A percentile compares a stretch with the other conserved stretches of the same genome.
Conservation (phyloP, 1,140 invertebrate species). For the Ganaspis sp. region DNA sequence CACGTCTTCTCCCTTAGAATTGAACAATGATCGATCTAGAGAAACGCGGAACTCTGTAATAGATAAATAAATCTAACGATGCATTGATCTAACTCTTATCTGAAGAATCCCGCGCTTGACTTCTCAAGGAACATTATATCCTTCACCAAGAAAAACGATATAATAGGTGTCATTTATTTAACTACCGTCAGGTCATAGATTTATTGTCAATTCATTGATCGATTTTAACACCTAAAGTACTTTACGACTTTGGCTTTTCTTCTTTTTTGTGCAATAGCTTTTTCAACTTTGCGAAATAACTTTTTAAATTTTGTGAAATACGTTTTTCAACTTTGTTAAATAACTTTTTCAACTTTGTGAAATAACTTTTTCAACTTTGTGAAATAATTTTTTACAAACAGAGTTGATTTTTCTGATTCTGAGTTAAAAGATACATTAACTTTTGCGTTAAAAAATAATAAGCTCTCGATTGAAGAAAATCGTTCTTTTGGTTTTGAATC, state of each 20-base stretch:
- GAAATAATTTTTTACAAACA: no score
- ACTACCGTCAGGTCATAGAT: conserved; percentile 1
- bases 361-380: no score
- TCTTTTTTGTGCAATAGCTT: no score
- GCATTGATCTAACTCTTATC: background rate
- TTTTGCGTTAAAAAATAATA: no score
- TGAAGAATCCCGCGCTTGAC: background rate
- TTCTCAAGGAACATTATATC: background rate
- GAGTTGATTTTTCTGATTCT: no score
- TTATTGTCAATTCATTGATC: background rate
- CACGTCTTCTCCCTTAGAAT: conserved; percentile 42
- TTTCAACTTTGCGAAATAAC: no score
- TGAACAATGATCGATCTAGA: conserved; percentile 53
- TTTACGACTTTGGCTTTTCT: background rate
- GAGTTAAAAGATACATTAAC: no score
- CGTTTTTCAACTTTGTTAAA: no score
- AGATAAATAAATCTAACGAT: conserved; percentile 38
- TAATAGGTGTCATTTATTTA: conserved; percentile 6
- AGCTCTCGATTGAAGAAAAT: no score
- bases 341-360: no score
- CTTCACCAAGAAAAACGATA: background rate
- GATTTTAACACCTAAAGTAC: background rate
- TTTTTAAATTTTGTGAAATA: no score
- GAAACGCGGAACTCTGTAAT: conserved; percentile 61
- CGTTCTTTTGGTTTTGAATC: no score